phyloP scores from a whole-genome alignment of 1,140 invertebrate genomes.

The Lucilia cuprina region DNA sequence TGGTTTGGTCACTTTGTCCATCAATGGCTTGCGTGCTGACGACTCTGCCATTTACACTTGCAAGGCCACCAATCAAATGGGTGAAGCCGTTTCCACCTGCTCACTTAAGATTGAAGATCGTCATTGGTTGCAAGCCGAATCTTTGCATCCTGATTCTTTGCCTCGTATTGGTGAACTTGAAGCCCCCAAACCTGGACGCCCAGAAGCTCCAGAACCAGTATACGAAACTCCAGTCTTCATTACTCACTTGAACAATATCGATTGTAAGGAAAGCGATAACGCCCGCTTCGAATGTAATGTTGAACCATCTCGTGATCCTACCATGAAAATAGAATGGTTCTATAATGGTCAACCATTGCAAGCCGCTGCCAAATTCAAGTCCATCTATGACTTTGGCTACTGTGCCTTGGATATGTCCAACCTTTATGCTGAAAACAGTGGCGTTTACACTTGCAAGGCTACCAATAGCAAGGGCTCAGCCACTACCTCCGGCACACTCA shows the following conservation, averaged over 20 bases:
- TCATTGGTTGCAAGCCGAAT: slow-evolving; percentile 86
- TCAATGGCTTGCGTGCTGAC: slow-evolving; percentile 83
- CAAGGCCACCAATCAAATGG: slow-evolving; percentile 87
- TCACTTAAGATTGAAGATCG: slow-evolving; percentile 88
- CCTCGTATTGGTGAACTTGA: slow-evolving; percentile 87
- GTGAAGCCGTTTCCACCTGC: slow-evolving; percentile 90
- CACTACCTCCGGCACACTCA: slow-evolving; percentile 86
- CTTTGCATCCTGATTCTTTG: slow-evolving; percentile 89
- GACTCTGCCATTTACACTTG: slow-evolving; percentile 95
- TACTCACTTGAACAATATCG: slow-evolving; percentile 88
- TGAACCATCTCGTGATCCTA: slow-evolving; percentile 93
- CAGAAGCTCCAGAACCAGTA: slow-evolving; percentile 74
- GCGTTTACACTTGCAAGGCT: slow-evolving; percentile 89
- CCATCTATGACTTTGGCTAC: slow-evolving; percentile 89
- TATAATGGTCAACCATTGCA: slow-evolving; percentile 84
- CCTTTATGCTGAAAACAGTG: slow-evolving; percentile 86
- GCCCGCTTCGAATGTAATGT: slow-evolving; percentile 95
- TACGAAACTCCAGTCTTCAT: slow-evolving; percentile 90
- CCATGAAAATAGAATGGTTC: slow-evolving; percentile 92
- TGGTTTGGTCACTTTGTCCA: slow-evolving; percentile 89
- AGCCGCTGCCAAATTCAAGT: slow-evolving; percentile 80
- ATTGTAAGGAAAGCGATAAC: slow-evolving; percentile 87
- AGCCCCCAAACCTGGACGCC: slow-evolving; percentile 71
- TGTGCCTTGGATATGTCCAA: slow-evolving; percentile 83
- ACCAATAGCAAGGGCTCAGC: slow-evolving; percentile 89